Conservation (phyloP, 1,140 invertebrate genomes). For the Argopecten irradians region DNA sequence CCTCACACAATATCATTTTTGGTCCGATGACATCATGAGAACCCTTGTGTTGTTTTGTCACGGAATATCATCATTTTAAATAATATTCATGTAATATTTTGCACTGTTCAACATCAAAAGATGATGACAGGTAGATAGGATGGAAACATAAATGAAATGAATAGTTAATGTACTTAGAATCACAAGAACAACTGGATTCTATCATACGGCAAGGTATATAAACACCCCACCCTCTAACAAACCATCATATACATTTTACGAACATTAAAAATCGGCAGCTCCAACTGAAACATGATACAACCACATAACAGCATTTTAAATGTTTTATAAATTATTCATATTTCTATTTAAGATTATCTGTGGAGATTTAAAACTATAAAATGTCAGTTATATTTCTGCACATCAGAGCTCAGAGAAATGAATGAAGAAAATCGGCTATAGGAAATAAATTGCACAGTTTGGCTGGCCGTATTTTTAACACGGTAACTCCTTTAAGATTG, state of each 20-base stretch:
- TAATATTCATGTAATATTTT: constrained; percentile 14
- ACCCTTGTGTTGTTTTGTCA: not conserved
- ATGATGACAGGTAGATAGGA: not conserved
- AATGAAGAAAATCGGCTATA: too few species aligned
- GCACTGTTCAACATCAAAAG: not conserved
- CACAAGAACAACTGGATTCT: not conserved
- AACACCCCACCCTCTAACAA: not conserved
- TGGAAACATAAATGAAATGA: not conserved
- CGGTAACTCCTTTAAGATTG: too few species aligned
- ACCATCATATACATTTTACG: too few species aligned
- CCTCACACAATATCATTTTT: not conserved
- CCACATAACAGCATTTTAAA: not conserved
- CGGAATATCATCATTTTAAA: not conserved
- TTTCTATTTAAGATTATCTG: not conserved
- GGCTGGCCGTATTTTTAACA: too few species aligned
- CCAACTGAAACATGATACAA: not conserved
- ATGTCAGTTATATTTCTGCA: not conserved
- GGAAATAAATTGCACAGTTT: too few species aligned
- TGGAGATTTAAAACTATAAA: not conserved
- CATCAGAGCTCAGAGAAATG: not conserved
- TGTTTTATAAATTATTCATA: constrained; percentile 7
- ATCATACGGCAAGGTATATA: not conserved
- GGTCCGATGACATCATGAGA: not conserved
- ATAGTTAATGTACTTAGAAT: not conserved
- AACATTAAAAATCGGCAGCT: not conserved